Percentiles rank a stretch among this genome's conserved stretches.
Evolutionary conservation across 2,113 vertebrate genomes (phyloP).

Genomic region (Puma concolor): DNA sequence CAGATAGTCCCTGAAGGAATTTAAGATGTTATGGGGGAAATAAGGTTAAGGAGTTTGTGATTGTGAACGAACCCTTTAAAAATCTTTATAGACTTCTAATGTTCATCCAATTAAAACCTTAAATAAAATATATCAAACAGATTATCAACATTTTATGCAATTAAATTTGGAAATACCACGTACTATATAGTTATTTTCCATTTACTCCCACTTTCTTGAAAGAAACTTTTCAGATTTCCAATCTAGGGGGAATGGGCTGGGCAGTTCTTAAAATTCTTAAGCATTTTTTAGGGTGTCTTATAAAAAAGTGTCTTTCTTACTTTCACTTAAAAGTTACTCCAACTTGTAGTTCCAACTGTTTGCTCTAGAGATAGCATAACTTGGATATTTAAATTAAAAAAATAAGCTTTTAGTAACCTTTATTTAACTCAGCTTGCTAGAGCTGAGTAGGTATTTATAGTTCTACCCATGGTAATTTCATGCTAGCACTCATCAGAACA

Average conservation of each 20-base stretch:
- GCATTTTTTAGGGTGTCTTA: neutral
- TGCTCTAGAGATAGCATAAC: neutral
- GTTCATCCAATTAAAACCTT: conserved; percentile 19
- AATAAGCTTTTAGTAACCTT: conserved; percentile 56
- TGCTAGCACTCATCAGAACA: conserved; percentile 23
- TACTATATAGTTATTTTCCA: neutral
- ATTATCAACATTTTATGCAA: conserved; percentile 4
- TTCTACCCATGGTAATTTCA: neutral
- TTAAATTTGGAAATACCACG: neutral
- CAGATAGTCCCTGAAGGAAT: neutral
- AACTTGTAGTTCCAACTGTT: neutral
- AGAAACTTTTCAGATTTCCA: conserved; percentile 15
- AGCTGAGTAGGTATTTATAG: conserved; percentile 46
- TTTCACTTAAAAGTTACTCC: neutral
- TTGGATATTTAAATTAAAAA: conserved; percentile 35
- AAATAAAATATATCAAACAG: neutral
- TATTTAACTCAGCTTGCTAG: conserved; percentile 33
- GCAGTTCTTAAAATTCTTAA: neutral
- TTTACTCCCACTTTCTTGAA: conserved; percentile 18
- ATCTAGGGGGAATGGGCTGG: neutral
- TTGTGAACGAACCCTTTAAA: neutral
- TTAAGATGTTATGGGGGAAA: neutral
- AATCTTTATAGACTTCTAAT: conserved; percentile 4
- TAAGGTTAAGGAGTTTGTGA: conserved; percentile 6
- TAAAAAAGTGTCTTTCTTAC: neutral